A percentile compares a stretch with the other conserved stretches of the same genome.
These are phyloP conservation scores for Daphoenositta chrysoptera DNA, from an alignment of 2,113 vertebrate genomes.

Conservation along the genomic window DNA sequence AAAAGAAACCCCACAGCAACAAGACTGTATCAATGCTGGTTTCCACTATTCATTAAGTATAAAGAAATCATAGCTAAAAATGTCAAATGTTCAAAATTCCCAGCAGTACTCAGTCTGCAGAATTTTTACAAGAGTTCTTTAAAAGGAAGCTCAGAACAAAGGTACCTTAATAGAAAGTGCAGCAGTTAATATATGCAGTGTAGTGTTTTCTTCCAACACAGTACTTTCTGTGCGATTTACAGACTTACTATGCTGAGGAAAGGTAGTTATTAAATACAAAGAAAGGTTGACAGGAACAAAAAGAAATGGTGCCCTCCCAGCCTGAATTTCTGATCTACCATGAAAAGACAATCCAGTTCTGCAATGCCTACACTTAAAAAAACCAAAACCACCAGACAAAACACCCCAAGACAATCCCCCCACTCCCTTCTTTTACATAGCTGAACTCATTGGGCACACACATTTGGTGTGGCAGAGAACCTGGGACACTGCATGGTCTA, in stretches of 20 bases:
- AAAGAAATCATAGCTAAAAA: background rate
- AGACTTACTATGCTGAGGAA: conserved; percentile 39
- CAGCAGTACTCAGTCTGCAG: background rate
- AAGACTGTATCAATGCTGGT: background rate
- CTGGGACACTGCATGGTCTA: background rate
- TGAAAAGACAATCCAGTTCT: conserved; percentile 36
- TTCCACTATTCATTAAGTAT: background rate
- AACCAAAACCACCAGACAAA: background rate
- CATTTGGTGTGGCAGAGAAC: background rate
- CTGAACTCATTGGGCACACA: background rate
- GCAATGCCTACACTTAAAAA: background rate
- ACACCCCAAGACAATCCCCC: background rate
- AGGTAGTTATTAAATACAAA: conserved; percentile 58
- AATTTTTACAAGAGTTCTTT: conserved; percentile 2
- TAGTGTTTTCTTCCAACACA: background rate
- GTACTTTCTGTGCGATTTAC: conserved; percentile 28
- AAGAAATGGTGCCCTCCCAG: conserved; percentile 50
- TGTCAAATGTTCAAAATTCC: background rate
- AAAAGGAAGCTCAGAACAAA: conserved; percentile 23
- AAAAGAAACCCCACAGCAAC: background rate
- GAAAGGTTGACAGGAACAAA: conserved; percentile 47
- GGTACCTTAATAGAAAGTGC: background rate
- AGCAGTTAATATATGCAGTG: background rate
- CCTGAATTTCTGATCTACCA: conserved; percentile 7
- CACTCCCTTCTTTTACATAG: background rate